Base-by-base conservation (phyloP, 2,888 invertebrate species). In the Psylliodes chrysocephalus region DNA sequence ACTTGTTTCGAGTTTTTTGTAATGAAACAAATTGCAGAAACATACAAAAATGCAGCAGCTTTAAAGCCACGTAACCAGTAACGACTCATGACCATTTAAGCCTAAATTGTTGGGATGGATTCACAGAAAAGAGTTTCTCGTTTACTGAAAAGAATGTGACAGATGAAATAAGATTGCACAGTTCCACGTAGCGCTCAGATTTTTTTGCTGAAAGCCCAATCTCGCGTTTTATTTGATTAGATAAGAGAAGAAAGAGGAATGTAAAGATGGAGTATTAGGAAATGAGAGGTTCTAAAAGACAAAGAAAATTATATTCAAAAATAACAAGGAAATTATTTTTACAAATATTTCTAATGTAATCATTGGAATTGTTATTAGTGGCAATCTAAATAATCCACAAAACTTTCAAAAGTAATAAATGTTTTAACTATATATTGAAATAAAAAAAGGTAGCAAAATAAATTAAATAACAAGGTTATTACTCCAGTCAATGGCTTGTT, bases 181-280 rank as follows among this genome's bases (percentile, higher is more conserved):
- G 14, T 4, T 14, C 30, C 2, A 3, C 25, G 28, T 25, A 25
- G 25, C n/a, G 25, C 12, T 47, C 8, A 4, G 12, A n/a, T 47
- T 30, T 64, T 64, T 64, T 49, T 38, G 47, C 33, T 22, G 22
- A 53, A 14, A 56, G 30, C 49, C 57, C 55, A 60, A 64, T 64
- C 64, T 64, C 44, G 60, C 51, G 44, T 64, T 64, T 60, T 49
- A 56, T 60, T 55, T 51, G 60, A 64, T 64, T 60, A 51, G 42
- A 64, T 57, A 28, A 46, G 47, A 17, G 40, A 40, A 28, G 30
- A 12, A 49, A 12, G 40, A 19, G 49, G 15, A 25, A 54, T 5
- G 47, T 19, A 49, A 10, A 15, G 54, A 30, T 22, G 12, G 40
- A 40, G 54, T 22, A 38, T 2, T 28, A 61, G 60, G 35, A 55